phyloP scores from a whole-genome alignment of 2,113 vertebrate species.

The Desmodus rotundus region DNA sequence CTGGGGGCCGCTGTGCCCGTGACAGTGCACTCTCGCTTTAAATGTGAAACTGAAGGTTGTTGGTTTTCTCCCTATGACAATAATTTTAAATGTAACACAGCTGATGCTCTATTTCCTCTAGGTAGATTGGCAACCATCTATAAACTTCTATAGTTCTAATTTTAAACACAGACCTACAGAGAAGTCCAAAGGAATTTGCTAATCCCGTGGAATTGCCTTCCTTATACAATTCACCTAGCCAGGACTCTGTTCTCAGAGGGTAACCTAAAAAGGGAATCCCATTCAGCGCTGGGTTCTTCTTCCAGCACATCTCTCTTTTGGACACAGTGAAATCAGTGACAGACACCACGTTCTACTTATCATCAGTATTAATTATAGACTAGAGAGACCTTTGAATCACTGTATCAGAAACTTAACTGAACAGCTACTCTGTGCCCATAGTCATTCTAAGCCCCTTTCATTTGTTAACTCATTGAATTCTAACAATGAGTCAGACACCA shows the following conservation, averaged over 20 bases:
- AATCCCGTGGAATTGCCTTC: background rate
- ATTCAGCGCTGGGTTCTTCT: background rate
- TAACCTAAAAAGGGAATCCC: background rate
- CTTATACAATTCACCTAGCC: background rate
- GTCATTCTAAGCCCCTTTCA: background rate
- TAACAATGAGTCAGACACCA: background rate
- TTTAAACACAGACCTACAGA: background rate
- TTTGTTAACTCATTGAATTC: background rate
- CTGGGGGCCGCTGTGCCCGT: background rate
- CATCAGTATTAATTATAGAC: too few relatives aligned
- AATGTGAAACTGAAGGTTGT: background rate
- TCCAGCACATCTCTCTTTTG: background rate
- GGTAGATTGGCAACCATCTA: background rate
- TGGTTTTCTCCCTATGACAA: background rate
- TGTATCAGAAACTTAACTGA: background rate
- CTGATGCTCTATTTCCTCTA: background rate
- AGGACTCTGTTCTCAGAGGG: background rate
- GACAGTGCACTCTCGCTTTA: background rate
- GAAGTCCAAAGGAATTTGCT: background rate
- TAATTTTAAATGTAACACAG: background rate
- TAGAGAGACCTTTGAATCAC: too few relatives aligned
- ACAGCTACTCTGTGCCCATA: background rate
- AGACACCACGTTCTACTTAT: background rate
- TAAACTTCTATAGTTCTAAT: background rate
- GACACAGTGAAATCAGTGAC: background rate